A percentile compares a stretch with the other conserved stretches of the same genome.
phyloP scores from a whole-genome alignment of 2,113 vertebrate genomes.

The Columba janthina region DNA sequence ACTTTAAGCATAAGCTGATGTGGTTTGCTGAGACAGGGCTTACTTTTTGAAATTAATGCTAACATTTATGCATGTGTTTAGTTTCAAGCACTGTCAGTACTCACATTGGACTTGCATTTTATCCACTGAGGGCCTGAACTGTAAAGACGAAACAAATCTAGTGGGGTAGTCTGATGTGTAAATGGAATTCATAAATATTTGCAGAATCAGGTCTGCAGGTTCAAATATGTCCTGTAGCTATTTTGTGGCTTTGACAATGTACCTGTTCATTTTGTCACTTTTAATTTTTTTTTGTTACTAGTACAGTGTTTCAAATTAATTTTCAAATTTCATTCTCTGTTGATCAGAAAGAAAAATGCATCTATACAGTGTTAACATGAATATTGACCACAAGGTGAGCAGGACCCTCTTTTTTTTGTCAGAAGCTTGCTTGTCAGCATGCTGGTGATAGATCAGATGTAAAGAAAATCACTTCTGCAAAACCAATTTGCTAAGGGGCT shows the following conservation, averaged over 20 bases:
- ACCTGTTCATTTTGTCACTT: not conserved
- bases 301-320: not conserved
- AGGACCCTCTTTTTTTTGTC: slow-evolving; percentile 13
- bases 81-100: not conserved
- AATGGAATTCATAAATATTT: not conserved
- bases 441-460: slow-evolving; percentile 69
- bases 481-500: slow-evolving; percentile 75
- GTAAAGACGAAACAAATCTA: not conserved
- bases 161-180: not conserved
- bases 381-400: slow-evolving; percentile 61
- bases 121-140: not conserved
- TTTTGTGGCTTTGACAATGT: not conserved
- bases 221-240: not conserved
- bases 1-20: not conserved
- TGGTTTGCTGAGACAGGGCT: not conserved
- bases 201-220: not conserved
- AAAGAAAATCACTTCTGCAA: slow-evolving; percentile 71
- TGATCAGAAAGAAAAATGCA: not conserved
- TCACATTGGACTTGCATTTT: not conserved
- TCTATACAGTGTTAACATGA: slow-evolving; percentile 4
- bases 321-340: not conserved
- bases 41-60: not conserved
- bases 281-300: not conserved
- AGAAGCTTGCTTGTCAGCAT: slow-evolving; percentile 53
- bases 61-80: not conserved